Percentiles rank a stretch among this genome's conserved stretches.
These are phyloP conservation scores for Capreolus pygargus DNA, from an alignment of 2,113 vertebrate species.

Conservation along the genomic window DNA sequence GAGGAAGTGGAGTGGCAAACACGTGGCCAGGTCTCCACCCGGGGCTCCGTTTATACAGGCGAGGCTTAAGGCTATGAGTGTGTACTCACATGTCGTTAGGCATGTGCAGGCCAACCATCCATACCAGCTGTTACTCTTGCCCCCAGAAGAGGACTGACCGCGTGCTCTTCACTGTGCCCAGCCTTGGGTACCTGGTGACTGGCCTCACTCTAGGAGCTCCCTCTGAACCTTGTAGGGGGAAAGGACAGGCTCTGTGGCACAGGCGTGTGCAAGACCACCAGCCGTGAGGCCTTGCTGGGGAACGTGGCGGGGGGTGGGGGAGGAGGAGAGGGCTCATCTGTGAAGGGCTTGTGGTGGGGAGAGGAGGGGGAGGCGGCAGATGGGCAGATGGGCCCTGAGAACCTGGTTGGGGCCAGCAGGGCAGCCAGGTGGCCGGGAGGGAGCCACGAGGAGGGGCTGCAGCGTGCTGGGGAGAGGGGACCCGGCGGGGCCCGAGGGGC, in stretches of 20 bases:
- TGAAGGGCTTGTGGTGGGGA: not conserved
- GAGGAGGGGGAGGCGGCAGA: too few species aligned
- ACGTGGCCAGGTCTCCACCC: not conserved
- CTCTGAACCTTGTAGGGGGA: not conserved
- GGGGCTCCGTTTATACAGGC: too few species aligned
- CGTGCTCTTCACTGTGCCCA: not conserved
- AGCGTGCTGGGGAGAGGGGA: too few species aligned
- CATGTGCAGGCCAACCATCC: not conserved
- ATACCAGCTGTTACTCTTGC: not conserved
- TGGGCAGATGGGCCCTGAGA: not conserved
- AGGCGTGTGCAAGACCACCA: not conserved
- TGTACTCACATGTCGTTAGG: not conserved
- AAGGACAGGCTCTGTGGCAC: not conserved
- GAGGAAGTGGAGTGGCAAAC: not conserved
- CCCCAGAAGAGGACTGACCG: not conserved
- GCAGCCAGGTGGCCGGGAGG: not conserved
- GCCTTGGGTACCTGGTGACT: not conserved
- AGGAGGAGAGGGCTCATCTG: not conserved
- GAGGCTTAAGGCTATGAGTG: not conserved
- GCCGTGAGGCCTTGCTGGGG: not conserved
- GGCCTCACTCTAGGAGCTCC: not conserved
- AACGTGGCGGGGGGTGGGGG: rapidly evolving
- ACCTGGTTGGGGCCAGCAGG: not conserved
- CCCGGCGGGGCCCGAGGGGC: not conserved
- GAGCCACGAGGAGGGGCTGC: not conserved